Conservation (phyloP, 1,140 invertebrate genomes). For the Meteorus sp. region DNA sequence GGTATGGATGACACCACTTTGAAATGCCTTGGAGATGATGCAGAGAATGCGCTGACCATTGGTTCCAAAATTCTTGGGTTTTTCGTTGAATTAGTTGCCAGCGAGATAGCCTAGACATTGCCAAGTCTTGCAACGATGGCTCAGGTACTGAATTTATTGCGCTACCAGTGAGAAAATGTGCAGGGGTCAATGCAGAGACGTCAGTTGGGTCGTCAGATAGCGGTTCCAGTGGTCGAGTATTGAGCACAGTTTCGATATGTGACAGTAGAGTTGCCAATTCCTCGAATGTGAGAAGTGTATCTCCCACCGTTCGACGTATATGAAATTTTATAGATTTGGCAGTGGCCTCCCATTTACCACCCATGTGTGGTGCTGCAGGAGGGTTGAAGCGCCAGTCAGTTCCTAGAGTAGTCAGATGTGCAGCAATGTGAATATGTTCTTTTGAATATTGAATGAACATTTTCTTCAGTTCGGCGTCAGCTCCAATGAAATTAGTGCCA, state of each 20-base stretch:
- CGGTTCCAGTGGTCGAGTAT: conserved; percentile 33
- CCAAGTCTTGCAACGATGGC: conserved; percentile 24
- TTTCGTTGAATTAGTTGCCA: conserved; percentile 27
- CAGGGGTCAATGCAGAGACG: conserved; percentile 26
- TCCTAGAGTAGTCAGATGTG: conserved; percentile 7
- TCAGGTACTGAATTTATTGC: conserved; percentile 29
- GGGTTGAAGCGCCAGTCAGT: conserved; percentile 30
- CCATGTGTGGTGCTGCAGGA: conserved; percentile 8
- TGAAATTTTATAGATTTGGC: conserved; percentile 19
- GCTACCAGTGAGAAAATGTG: conserved; percentile 30
- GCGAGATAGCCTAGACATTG: conserved; percentile 8
- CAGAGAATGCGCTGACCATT: conserved; percentile 6
- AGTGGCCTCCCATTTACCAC: conserved; percentile 15
- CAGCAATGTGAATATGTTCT: conserved; percentile 1
- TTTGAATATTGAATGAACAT: neutral
- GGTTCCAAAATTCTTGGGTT: conserved; percentile 29
- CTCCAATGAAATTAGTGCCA: conserved; percentile 1
- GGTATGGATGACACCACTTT: conserved; percentile 6
- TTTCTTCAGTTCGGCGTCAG: neutral
- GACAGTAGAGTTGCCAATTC: conserved; percentile 33
- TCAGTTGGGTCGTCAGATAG: conserved; percentile 29
- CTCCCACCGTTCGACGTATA: conserved; percentile 25
- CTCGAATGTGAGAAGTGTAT: conserved; percentile 34
- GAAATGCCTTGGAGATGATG: conserved; percentile 7
- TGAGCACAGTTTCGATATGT: conserved; percentile 40